Evolutionary conservation across 2,797 vertebrate genomes (phyloP).

Genomic region (Lemur catta): DNA sequence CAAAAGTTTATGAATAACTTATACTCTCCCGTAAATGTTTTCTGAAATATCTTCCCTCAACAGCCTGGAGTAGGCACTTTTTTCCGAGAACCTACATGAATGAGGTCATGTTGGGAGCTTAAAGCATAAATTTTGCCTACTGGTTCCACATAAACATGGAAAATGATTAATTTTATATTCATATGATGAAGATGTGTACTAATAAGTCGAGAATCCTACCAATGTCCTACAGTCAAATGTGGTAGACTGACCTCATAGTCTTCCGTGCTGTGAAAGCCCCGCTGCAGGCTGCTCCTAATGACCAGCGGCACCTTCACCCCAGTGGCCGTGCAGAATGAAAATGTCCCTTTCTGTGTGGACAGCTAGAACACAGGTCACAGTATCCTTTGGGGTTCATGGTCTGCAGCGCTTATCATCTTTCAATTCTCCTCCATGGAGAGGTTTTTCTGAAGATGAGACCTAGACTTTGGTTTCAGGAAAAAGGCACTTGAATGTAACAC

Average conservation of each 20-base stretch:
- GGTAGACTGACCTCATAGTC: not conserved
- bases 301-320: not conserved
- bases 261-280: not conserved
- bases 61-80: not conserved
- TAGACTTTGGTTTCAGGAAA: not conserved
- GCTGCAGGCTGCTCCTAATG: not conserved
- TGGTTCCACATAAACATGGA: not conserved
- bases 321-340: not conserved
- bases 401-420: not conserved
- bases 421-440: not conserved
- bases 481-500: not conserved
- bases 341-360: not conserved
- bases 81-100: not conserved
- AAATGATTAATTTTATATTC: not conserved
- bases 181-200: not conserved
- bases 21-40: not conserved
- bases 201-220: not conserved
- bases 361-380: no score
- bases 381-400: not conserved
- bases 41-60: not conserved
- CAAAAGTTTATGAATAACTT: not conserved
- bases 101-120: not conserved
- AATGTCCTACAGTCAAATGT: not conserved
- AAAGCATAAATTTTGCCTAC: not conserved
- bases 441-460: not conserved